Conservation (phyloP, 2,888 invertebrate species). For the Auanema sp. region DNA sequence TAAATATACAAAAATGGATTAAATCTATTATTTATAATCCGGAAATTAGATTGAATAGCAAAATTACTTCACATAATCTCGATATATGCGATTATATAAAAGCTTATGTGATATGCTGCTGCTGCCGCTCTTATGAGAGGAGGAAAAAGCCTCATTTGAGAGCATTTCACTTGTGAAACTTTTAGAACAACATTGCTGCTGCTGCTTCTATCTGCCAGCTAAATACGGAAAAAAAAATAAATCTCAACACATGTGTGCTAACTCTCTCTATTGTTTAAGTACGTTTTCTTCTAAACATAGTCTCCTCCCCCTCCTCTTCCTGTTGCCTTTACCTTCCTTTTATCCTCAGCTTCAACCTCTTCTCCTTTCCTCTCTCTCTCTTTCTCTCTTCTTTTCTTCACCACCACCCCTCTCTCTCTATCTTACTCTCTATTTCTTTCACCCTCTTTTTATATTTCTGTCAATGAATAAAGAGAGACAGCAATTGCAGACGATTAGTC, state of each 20-base stretch:
- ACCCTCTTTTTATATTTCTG: neutral
- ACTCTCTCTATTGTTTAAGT: slow-evolving; percentile 2
- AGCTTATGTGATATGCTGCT: no score
- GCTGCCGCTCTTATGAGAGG: no score
- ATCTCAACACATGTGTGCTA: neutral
- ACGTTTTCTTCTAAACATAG: neutral
- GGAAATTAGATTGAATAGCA: no score
- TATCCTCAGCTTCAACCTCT: neutral
- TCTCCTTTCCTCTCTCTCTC: neutral
- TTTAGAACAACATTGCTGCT: neutral
- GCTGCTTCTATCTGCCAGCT: neutral
- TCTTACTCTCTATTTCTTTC: neutral
- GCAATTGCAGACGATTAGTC: no score
- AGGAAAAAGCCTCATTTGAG: no score
- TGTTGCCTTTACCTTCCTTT: neutral
- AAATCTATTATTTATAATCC: no score
- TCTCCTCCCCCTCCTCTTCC: slow-evolving; percentile 1
- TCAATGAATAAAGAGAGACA: no score
- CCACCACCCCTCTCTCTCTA: slow-evolving; percentile 1
- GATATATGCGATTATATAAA: no score
- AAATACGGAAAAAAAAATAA: no score
- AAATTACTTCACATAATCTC: no score
- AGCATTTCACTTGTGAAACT: no score
- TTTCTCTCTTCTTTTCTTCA: slow-evolving; percentile 3
- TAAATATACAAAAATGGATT: no score